A percentile compares a stretch with the other conserved stretches of the same genome.
These are phyloP conservation scores for Schlechtendalia chinensis DNA, from an alignment of 1,140 invertebrate genomes.

Conservation along the genomic window DNA sequence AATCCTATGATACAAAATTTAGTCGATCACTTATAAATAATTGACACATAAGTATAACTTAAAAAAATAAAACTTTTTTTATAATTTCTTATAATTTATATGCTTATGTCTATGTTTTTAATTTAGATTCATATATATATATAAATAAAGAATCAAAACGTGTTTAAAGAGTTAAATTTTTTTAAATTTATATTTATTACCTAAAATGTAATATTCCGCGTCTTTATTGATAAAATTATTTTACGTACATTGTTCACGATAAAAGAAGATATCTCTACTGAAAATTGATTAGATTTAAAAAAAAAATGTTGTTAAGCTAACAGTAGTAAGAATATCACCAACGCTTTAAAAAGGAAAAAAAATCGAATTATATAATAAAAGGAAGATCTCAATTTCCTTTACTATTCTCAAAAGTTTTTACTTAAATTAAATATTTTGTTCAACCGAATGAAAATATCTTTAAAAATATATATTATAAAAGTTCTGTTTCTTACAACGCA, in stretches of 20 bases:
- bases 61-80: no score
- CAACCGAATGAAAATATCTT: background rate
- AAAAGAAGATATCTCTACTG: background rate
- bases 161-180: background rate
- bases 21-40: no score
- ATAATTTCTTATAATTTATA: no score
- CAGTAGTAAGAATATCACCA: slow-evolving; percentile 15
- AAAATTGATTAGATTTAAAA: slow-evolving; percentile 31
- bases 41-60: no score
- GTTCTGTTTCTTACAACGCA: background rate
- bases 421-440: slow-evolving; percentile 27
- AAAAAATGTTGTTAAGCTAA: slow-evolving; percentile 25
- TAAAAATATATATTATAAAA: background rate
- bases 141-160: background rate
- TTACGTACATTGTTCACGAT: background rate
- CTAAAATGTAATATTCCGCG: background rate
- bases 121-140: background rate
- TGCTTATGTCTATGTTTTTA: no score
- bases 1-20: no score
- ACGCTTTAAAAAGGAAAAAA: slow-evolving; percentile 1
- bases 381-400: slow-evolving; percentile 24
- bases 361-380: slow-evolving; percentile 1
- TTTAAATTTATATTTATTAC: background rate
- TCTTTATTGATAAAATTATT: background rate
- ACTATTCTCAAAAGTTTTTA: slow-evolving; percentile 25